A percentile compares a stretch with the other conserved stretches of the same genome.
These are phyloP conservation scores for Tyto alba DNA, from an alignment of 2,113 vertebrate genomes.

Conservation along the genomic window DNA sequence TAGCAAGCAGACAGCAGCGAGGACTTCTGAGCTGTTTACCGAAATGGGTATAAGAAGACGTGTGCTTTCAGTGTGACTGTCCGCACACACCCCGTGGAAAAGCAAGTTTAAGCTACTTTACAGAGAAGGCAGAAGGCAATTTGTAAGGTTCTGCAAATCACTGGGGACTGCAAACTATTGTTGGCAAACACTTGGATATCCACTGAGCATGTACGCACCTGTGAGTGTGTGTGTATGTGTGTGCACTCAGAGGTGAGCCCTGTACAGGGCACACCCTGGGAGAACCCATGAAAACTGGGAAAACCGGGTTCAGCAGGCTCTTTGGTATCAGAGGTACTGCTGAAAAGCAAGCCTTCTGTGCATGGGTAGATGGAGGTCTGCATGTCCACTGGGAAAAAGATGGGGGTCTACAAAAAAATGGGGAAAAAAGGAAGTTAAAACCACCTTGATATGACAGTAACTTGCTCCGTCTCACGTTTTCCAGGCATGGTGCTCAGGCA, in stretches of 20 bases:
- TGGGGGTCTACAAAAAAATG: neutral
- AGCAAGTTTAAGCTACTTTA: neutral
- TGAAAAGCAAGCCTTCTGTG: neutral
- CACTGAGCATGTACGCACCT: rapidly evolving
- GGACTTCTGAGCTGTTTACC: neutral
- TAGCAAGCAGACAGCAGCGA: neutral
- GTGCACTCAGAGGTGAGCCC: neutral
- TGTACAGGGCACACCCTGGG: too few species aligned
- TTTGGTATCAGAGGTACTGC: neutral
- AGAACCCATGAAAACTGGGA: neutral
- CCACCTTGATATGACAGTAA: neutral
- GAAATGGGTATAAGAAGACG: neutral
- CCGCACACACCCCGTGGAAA: neutral
- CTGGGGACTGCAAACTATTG: neutral
- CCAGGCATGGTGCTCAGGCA: slow-evolving; percentile 26
- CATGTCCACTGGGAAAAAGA: neutral
- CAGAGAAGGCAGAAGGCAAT: neutral
- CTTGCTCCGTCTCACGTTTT: neutral
- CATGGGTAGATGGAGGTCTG: neutral
- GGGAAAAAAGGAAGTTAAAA: neutral
- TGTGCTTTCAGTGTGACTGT: neutral
- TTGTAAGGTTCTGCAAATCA: neutral
- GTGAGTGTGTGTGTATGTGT: neutral
- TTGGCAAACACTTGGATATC: neutral
- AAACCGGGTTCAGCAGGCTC: rapidly evolving